Percentiles rank a stretch among this genome's conserved stretches.
These are phyloP conservation scores for Malurus alboscapulatus DNA, from an alignment of 2,113 vertebrate genomes.

Conservation along the genomic window DNA sequence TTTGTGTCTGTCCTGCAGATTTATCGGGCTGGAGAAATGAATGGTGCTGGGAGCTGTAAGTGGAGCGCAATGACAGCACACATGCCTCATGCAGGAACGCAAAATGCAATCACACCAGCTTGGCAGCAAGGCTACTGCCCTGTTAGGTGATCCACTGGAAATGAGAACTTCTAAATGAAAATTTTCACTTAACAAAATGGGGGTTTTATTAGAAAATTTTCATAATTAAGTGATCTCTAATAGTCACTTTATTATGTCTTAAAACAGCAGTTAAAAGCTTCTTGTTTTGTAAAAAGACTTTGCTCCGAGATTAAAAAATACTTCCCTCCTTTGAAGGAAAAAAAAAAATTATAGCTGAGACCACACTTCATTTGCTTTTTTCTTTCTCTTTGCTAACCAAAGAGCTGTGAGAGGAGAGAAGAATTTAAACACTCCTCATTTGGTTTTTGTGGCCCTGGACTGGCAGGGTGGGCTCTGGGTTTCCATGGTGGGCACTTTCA, in stretches of 20 bases:
- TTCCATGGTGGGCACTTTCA: rapidly evolving
- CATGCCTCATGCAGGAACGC: background rate
- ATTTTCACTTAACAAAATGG: background rate
- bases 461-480: background rate
- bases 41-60: background rate
- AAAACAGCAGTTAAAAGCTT: background rate
- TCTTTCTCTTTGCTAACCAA: background rate
- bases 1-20: background rate
- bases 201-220: background rate
- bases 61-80: background rate
- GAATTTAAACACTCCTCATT: background rate
- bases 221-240: background rate
- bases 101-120: background rate
- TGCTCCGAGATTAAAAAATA: background rate
- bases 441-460: background rate
- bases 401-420: background rate
- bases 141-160: background rate
- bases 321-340: background rate
- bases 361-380: background rate
- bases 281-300: background rate
- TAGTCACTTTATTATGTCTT: background rate
- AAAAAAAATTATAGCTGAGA: background rate
- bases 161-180: background rate
- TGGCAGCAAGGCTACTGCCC: background rate
- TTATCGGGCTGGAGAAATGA: background rate